Percentiles rank a stretch among this genome's conserved stretches.
Conservation (phyloP, 2,888 invertebrate genomes). For the Orthosia incerta region DNA sequence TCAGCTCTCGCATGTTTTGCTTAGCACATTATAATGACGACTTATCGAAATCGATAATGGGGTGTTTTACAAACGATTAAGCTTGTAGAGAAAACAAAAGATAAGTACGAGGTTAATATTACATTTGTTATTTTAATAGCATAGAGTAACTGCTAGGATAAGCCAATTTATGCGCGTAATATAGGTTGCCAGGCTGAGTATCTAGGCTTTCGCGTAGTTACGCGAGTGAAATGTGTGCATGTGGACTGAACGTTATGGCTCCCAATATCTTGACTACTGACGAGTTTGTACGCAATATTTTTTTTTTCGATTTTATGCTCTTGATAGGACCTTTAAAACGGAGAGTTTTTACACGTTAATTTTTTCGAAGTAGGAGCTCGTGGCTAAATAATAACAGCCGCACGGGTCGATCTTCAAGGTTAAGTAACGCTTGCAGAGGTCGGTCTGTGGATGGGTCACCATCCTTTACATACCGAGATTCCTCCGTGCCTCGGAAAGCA, state of each 20-base stretch:
- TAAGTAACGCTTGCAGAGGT: too few species aligned
- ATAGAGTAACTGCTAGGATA: neutral
- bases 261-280: neutral
- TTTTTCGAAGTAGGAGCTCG: too few species aligned
- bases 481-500: too few species aligned
- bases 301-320: neutral
- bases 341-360: too few species aligned
- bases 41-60: constrained; percentile 24
- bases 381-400: too few species aligned
- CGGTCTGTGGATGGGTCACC: too few species aligned
- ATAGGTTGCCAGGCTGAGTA: too few species aligned
- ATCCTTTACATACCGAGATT: too few species aligned
- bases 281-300: neutral
- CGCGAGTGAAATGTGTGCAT: neutral
- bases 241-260: neutral
- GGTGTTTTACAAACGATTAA: constrained; percentile 7
- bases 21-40: constrained; percentile 12
- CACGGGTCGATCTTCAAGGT: too few species aligned
- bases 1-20: constrained; percentile 26
- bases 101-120: constrained; percentile 15
- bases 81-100: constrained; percentile 23
- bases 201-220: neutral
- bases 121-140: neutral
- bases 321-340: neutral
- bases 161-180: neutral